Base-by-base conservation (phyloP, 2,113 vertebrate species). In the Lanius collurio region DNA sequence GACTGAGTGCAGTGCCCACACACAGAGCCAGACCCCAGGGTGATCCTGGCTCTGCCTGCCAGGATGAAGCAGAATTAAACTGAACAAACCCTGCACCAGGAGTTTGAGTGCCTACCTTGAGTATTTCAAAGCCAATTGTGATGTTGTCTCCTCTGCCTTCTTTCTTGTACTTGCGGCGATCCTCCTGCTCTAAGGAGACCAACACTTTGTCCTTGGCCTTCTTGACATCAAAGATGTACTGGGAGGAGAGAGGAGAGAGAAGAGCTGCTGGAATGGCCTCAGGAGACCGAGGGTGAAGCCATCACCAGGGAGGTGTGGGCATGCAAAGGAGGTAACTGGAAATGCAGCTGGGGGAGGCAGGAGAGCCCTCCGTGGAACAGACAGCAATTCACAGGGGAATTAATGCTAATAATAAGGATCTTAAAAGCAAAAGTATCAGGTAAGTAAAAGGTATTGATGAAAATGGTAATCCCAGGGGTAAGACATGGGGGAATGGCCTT, bases 171-270 rank as follows among this genome's bases (percentile, higher is more conserved):
- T 98, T 98, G 82, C 99, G 98, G 79, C 97, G 97, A 97, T 99
- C 99, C 87, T 97, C 98, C 94, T 99, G 99, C 93, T 99, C 99
- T 47, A 99, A 79, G 2, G 98, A 98, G 93, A 99, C 97, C 59
- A 99, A 83, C 21, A 99, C 98, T 86, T 99, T 98, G 79, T 99
- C 99, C 11, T 97, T 96, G 4, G 98, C 98, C 94, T 99, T 99
- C 47, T 97, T 98, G 5, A 99, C 95, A 50, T 99, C 98, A 95
- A 99, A 99, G 89, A 99, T 4, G 67, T 98, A 99, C 99, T 99
- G 96, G 18, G 44, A 67, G 55, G 47, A 77, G 57, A 77, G 41
- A 85, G 68, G 39, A 69, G n/a, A 76, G 33, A 18, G 24, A 4
- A 27, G 7, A 50, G 75, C 42, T 83, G 27, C 27, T 89, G 69